Evolutionary conservation across 2,888 invertebrate genomes (phyloP), one percentile per base, ranked within the genome.

Genomic region (Scaptomyza parva): DNA sequence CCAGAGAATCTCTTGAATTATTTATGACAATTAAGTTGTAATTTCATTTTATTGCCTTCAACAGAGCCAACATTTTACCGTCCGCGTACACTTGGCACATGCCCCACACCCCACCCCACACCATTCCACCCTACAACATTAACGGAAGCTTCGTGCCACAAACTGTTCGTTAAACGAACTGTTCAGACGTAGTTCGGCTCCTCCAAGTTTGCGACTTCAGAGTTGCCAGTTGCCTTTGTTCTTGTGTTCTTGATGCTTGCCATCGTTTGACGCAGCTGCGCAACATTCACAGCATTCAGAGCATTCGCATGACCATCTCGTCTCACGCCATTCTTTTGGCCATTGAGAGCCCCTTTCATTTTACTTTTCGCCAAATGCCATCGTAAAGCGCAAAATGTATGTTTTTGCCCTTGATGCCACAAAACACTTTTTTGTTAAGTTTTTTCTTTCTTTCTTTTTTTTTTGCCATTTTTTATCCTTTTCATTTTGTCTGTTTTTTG

Each of bases 1-100:
- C 40, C 60, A 76, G 73, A 73, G 64, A 80, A 80, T 76, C 80
- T 80, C 55, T 73, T 84, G 81, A 83, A 77, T 77, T 84, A 84
- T 84, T 84, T 84, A 81, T 84, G 81, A 82, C 84, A 84, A 79
- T 84, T 82, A 85, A 84, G 84, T 77, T 79, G 79, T 85, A 84
- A 82, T 85, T 84, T 81, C 77, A 79, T 84, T 79, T 85, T 84
- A 84, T 82, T 78, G 76, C 77, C 78, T 70, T 76, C 79, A 67
- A 68, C 78, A 69, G 64, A 66, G 71, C 75, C 73, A 78, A 78
- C 78, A 78, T 78, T 77, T 76, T 66, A 78, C 67, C 79, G 78
- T 76, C 50, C 66, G 55, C 76, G 65, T 65, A 47, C 59, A 50
- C 61, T 52, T 55, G 45, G 53, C 37, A 33, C 52, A 28, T 6